A percentile compares a stretch with the other conserved stretches of the same genome.
Evolutionary conservation across 2,888 invertebrate genomes (phyloP).

Genomic region (Drosophila picticornis): DNA sequence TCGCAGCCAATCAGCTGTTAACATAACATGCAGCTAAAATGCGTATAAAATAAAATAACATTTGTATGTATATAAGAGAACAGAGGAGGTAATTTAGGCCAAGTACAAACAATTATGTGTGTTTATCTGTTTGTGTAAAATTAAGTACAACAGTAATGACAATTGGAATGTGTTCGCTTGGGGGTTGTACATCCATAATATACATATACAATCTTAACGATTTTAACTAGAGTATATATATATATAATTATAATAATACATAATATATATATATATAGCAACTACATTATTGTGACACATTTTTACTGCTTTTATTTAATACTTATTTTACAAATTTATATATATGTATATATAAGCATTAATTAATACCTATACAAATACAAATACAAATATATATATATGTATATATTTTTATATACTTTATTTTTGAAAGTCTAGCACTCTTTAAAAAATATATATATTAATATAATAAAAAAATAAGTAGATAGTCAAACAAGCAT

Average conservation of each 20-base stretch:
- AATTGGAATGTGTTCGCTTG: constrained; percentile 42
- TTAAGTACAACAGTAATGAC: constrained; percentile 25
- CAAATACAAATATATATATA: no score
- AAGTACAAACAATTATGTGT: constrained; percentile 18
- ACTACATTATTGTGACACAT: constrained; percentile 23
- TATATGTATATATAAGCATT: constrained; percentile 21
- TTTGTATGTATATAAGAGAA: constrained; percentile 9
- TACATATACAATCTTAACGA: neutral
- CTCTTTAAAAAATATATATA: neutral
- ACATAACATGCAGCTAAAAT: neutral
- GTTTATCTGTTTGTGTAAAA: constrained; percentile 5
- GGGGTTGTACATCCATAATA: neutral
- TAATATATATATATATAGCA: neutral
- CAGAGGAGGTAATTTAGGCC: constrained; percentile 12
- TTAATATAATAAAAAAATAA: neutral
- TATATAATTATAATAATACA: neutral
- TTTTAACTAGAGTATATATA: constrained; percentile 4
- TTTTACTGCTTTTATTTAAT: constrained; percentile 20
- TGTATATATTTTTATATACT: neutral
- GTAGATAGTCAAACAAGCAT: neutral
- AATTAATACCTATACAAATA: neutral
- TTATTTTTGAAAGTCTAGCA: neutral
- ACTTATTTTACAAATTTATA: constrained; percentile 32
- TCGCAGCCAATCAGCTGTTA: constrained; percentile 15
- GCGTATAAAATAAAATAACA: constrained; percentile 9